Base-by-base conservation (phyloP, 1,140 invertebrate genomes). In the Atta texana region DNA sequence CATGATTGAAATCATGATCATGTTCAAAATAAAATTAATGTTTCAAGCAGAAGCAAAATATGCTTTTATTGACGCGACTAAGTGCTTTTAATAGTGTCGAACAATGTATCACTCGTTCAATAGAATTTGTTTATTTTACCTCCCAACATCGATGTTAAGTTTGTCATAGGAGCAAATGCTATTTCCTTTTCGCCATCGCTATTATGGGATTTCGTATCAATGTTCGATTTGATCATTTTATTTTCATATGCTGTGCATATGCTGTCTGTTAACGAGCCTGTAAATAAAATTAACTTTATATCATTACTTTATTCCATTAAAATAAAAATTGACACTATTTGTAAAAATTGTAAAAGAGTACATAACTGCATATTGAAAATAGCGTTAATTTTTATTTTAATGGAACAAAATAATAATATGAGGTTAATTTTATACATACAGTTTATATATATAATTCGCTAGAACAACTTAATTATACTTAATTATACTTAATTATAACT, bases 211-310 rank as follows among this genome's bases (percentile, higher is more conserved):
- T 89, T 92, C 87, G 92, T 88, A 71, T 90, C 93, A 21, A 89
- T 90, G 82, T 91, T 93, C 24, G 87, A 77, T 53, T 90, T 93
- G 7, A 85, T 69, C 34, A 82, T 74, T 90, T 91, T 94, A 88
- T 94, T 96, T 92, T 97, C 96, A 91, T 96, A 96, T 34, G 96
- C 93, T 6, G 96, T 96, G 86, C 96, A 96, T 64, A 97, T 94
- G 91, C 96, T 96, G 85, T 96, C 96, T 64, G 96, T 96, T 74
- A 96, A 94, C 7, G 96, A 96, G 53, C 96, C 95, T 95, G 84
- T 14, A 90, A 92, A 92, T 18, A 57, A 31, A 61, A 66, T 21
- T 31, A 63, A 12, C 0, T 77, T 18, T 28, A 64, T 4, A 1
- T 61, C 14, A 51, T 51, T 51, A 14, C 2, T 16, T 51, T 39